These are phyloP conservation scores for Amblyopsis hoosieri DNA, from an alignment of 2,797 vertebrate genomes.

Conservation along the genomic window DNA sequence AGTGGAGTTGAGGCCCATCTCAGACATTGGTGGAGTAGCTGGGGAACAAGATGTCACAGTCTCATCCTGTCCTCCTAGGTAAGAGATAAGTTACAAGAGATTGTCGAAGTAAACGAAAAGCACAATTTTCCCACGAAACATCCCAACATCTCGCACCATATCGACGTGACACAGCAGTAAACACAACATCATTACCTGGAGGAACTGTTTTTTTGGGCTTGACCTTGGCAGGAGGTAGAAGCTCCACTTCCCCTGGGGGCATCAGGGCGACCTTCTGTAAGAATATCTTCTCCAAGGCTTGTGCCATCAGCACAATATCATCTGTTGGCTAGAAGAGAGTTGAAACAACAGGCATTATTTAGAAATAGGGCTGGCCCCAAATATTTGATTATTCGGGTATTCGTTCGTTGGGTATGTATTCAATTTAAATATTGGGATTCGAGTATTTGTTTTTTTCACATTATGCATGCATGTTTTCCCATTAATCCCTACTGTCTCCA, in stretches of 20 bases:
- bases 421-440: too few relatives aligned
- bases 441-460: too few relatives aligned
- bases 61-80: conserved; percentile 32
- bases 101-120: neutral
- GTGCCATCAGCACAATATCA: conserved; percentile 98
- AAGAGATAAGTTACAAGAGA: too few relatives aligned
- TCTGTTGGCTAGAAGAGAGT: conserved; percentile 86
- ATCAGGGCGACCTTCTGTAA: conserved; percentile 93
- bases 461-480: too few relatives aligned
- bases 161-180: neutral
- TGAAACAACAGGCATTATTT: neutral
- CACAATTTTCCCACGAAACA: neutral
- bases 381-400: too few relatives aligned
- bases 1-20: conserved; percentile 79
- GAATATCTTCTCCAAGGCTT: conserved; percentile 95
- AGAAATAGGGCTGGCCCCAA: too few relatives aligned
- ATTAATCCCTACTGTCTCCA: too few relatives aligned
- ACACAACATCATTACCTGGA: conserved; percentile 48
- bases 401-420: too few relatives aligned
- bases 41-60: conserved; percentile 57
- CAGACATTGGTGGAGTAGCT: conserved; percentile 73
- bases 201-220: conserved; percentile 81
- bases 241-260: conserved; percentile 90
- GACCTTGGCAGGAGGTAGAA: conserved; percentile 84
- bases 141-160: neutral